Percentiles rank a stretch among this genome's conserved stretches.
Evolutionary conservation across 2,797 vertebrate species (phyloP).

Genomic region (Amphiprion clarkii): DNA sequence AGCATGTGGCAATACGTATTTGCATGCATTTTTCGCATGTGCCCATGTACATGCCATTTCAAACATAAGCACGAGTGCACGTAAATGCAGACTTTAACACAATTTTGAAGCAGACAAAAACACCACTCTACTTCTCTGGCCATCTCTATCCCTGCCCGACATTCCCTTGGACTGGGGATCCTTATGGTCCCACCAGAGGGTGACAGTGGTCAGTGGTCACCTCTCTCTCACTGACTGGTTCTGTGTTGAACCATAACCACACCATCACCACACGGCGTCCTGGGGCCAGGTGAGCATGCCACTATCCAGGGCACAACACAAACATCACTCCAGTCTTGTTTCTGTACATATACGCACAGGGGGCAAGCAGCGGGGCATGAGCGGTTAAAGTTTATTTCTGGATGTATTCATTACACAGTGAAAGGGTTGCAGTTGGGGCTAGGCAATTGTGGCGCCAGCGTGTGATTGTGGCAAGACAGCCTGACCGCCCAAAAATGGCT

Average conservation of each 20-base stretch:
- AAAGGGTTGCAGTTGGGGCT: constrained; percentile 91
- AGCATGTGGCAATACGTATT: neutral
- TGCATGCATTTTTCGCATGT: constrained; percentile 24
- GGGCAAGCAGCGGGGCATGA: constrained; percentile 76
- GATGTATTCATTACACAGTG: constrained; percentile 94
- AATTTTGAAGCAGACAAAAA: constrained; percentile 60
- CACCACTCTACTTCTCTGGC: constrained; percentile 48
- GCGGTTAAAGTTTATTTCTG: constrained; percentile 92
- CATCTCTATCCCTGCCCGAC: constrained; percentile 45
- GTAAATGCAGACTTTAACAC: constrained; percentile 31
- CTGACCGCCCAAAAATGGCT: constrained; percentile 95
- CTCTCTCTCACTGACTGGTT: constrained; percentile 74
- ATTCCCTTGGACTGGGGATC: constrained; percentile 48
- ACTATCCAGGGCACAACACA: constrained; percentile 75
- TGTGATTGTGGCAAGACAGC: constrained; percentile 97
- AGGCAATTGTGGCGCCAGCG: constrained; percentile 90
- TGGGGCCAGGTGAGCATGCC: constrained; percentile 80
- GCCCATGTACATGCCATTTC: constrained; percentile 6
- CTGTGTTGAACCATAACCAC: constrained; percentile 79
- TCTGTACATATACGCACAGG: constrained; percentile 75
- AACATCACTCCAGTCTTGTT: constrained; percentile 86
- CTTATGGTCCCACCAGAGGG: constrained; percentile 55
- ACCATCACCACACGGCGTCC: constrained; percentile 70
- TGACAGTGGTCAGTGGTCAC: constrained; percentile 77
- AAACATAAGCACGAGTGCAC: constrained; percentile 19